Percentiles rank a stretch among this genome's conserved stretches.
These are phyloP conservation scores for Champsocephalus gunnari DNA, from an alignment of 2,797 vertebrate species.

Conservation along the genomic window DNA sequence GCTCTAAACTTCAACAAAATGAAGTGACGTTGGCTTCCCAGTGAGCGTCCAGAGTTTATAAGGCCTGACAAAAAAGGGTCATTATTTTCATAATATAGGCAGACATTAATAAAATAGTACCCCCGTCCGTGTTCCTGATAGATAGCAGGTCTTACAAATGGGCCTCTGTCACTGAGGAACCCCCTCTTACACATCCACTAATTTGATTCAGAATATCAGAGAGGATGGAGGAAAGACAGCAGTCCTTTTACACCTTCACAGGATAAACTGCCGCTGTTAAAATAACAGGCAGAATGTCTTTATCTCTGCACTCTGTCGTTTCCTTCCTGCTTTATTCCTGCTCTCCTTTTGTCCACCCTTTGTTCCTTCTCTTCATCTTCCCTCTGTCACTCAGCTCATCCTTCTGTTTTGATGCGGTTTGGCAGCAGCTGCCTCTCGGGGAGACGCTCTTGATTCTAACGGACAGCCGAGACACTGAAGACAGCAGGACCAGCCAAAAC, in stretches of 20 bases:
- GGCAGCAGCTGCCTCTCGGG: constrained; percentile 38
- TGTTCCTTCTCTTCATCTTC: constrained; percentile 9
- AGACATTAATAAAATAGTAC: constrained; percentile 58
- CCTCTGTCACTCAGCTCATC: constrained; percentile 10
- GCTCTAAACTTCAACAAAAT: neutral
- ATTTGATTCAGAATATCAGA: constrained; percentile 67
- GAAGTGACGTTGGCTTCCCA: neutral
- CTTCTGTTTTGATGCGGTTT: constrained; percentile 32
- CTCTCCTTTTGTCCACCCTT: neutral
- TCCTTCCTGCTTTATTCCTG: constrained; percentile 4
- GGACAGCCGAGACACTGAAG: constrained; percentile 34
- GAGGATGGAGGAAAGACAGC: constrained; percentile 33
- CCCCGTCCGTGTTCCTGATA: constrained; percentile 37
- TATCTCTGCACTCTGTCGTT: constrained; percentile 18
- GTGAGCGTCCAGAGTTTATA: neutral
- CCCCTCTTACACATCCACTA: constrained; percentile 39
- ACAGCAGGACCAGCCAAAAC: constrained; percentile 32
- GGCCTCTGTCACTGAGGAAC: constrained; percentile 36
- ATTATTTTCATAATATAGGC: constrained; percentile 25
- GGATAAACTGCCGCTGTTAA: constrained; percentile 28
- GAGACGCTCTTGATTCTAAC: constrained; percentile 20
- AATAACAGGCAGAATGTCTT: constrained; percentile 29
- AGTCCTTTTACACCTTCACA: constrained; percentile 36
- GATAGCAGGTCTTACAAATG: constrained; percentile 55
- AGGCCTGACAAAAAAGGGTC: neutral